Conservation (phyloP, 2,113 vertebrate genomes). For the Tupaia chinensis region DNA sequence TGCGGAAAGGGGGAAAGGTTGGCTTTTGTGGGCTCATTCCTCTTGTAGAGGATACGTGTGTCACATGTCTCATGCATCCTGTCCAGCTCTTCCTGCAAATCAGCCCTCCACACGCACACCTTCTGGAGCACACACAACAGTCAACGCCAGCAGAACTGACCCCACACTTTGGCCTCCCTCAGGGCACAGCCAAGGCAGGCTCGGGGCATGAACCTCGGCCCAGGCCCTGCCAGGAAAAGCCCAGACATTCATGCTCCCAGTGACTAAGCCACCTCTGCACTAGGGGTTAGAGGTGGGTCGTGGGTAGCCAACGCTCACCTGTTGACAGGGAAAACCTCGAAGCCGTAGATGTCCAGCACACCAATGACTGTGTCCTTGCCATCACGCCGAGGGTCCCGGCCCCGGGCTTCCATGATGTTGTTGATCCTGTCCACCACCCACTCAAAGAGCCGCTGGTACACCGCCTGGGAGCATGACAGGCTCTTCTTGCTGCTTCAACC, state of each 20-base stretch:
- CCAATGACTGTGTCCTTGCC: conserved; percentile 97
- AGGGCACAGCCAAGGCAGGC: neutral
- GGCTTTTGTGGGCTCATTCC: no score
- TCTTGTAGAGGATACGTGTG: no score
- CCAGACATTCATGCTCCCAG: neutral
- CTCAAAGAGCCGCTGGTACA: conserved; percentile 96
- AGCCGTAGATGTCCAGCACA: conserved; percentile 97
- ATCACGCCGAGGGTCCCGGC: conserved; percentile 91
- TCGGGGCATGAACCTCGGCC: neutral
- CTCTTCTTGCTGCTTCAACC: neutral
- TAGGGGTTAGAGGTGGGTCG: neutral
- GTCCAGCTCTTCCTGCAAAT: no score
- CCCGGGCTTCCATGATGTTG: conserved; percentile 90
- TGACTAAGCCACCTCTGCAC: neutral
- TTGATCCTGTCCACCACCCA: conserved; percentile 96
- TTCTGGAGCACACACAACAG: neutral
- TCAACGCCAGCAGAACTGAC: no score
- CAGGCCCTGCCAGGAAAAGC: neutral
- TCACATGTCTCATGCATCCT: fast-evolving
- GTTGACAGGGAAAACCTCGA: conserved; percentile 97
- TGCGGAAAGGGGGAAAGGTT: conserved; percentile 53
- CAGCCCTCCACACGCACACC: fast-evolving
- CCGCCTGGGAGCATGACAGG: conserved; percentile 85
- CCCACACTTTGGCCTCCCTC: no score
- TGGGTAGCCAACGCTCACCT: conserved; percentile 88